Evolutionary conservation across 2,113 vertebrate genomes (phyloP).

Genomic region (Protobothrops flavoviridis): DNA sequence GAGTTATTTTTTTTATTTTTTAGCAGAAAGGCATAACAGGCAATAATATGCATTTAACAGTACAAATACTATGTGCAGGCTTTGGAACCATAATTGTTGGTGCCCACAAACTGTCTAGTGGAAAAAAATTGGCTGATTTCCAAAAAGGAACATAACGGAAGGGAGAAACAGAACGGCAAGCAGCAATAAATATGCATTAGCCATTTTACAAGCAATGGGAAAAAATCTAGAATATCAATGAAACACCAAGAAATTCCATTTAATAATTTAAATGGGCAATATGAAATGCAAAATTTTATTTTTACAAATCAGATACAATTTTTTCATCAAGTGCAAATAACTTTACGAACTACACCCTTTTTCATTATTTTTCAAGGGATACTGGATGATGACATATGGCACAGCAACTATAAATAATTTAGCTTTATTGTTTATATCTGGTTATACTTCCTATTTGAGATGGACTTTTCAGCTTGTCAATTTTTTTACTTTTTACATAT

Average conservation of each 20-base stretch:
- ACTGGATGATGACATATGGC: slow-evolving; percentile 50
- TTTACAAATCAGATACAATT: slow-evolving; percentile 95
- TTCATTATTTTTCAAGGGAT: slow-evolving; percentile 55
- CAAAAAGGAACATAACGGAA: background rate
- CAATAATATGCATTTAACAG: background rate
- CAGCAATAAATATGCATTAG: background rate
- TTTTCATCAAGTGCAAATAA: slow-evolving; percentile 97
- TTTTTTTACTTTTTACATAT: background rate
- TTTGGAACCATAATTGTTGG: background rate
- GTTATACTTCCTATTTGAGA: slow-evolving; percentile 40
- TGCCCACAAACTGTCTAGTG: background rate
- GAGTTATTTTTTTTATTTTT: background rate
- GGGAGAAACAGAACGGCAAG: background rate
- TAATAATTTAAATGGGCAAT: slow-evolving; percentile 91
- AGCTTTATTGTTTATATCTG: slow-evolving; percentile 46
- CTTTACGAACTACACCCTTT: slow-evolving; percentile 83
- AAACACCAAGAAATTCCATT: slow-evolving; percentile 68
- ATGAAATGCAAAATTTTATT: slow-evolving; percentile 97
- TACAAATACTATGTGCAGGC: background rate
- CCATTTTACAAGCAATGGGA: slow-evolving; percentile 48
- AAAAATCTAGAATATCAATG: slow-evolving; percentile 60
- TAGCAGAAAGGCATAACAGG: background rate
- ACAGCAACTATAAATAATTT: slow-evolving; percentile 68
- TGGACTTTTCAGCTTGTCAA: slow-evolving; percentile 52
- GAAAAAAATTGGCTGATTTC: background rate